These are phyloP conservation scores for Sebastes cheni DNA, from an alignment of 2,797 vertebrate species.

Conservation along the genomic window DNA sequence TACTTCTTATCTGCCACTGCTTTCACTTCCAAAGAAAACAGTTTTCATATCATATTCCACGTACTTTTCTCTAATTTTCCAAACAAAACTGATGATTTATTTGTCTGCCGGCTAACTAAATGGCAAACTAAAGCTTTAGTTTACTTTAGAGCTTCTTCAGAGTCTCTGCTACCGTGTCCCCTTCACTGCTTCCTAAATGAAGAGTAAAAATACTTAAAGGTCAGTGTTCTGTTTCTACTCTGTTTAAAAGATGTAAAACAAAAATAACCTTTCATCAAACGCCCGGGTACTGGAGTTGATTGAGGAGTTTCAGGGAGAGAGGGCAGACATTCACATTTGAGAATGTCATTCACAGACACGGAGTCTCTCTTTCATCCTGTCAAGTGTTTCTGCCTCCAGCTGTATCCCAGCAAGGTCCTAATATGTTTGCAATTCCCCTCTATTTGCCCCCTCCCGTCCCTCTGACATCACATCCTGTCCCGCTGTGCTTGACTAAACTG, in stretches of 20 bases:
- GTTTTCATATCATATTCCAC: slow-evolving; percentile 10
- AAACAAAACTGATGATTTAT: slow-evolving; percentile 43
- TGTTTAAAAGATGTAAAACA: slow-evolving; percentile 12
- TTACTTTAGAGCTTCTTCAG: slow-evolving; percentile 28
- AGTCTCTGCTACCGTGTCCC: slow-evolving; percentile 14
- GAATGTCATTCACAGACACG: slow-evolving; percentile 20
- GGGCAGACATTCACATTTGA: slow-evolving; percentile 22
- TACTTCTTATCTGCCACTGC: slow-evolving; percentile 33
- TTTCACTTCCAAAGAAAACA: slow-evolving; percentile 45
- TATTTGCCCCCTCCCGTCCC: neutral
- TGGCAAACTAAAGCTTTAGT: slow-evolving; percentile 4
- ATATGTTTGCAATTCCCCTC: slow-evolving; percentile 46
- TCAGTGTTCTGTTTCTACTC: slow-evolving; percentile 31
- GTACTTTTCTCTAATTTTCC: slow-evolving; percentile 11
- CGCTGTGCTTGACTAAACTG: slow-evolving; percentile 57
- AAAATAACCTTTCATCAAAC: slow-evolving; percentile 19
- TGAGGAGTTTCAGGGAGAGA: slow-evolving; percentile 10
- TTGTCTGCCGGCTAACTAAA: slow-evolving; percentile 18
- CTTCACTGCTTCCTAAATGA: slow-evolving; percentile 15
- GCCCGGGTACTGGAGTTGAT: neutral
- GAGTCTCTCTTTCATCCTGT: slow-evolving; percentile 46
- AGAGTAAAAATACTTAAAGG: slow-evolving; percentile 5
- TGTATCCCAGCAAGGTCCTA: slow-evolving; percentile 36
- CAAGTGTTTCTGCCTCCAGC: slow-evolving; percentile 45
- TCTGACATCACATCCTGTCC: slow-evolving; percentile 73